These are phyloP conservation scores for Smittia aterrima DNA, from an alignment of 2,888 invertebrate species.

Conservation along the genomic window DNA sequence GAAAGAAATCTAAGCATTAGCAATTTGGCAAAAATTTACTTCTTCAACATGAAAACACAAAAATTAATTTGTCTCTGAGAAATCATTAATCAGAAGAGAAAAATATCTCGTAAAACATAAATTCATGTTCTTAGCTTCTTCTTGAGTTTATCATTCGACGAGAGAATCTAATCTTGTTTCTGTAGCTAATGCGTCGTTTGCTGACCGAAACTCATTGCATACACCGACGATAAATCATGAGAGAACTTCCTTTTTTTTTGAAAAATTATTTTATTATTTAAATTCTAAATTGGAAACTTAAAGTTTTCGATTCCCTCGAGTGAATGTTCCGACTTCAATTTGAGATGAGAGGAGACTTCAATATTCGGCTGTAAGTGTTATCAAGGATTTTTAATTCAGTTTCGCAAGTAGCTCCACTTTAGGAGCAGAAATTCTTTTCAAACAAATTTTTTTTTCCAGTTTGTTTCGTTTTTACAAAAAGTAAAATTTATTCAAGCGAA, in stretches of 20 bases:
- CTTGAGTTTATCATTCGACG: background rate
- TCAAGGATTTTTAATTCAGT: too few species aligned
- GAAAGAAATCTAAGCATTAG: slow-evolving; percentile 20
- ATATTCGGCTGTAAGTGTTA: too few species aligned
- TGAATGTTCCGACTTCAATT: background rate
- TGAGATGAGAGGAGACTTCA: too few species aligned
- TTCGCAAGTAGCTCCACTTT: too few species aligned
- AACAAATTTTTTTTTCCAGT: too few species aligned
- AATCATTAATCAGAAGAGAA: slow-evolving; percentile 25
- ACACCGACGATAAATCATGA: background rate
- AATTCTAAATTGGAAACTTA: background rate
- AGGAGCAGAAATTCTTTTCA: too few species aligned
- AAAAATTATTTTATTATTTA: slow-evolving; percentile 22
- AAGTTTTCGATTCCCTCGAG: background rate
- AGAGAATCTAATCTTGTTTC: background rate
- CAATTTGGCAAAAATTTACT: slow-evolving; percentile 14
- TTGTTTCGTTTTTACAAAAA: too few species aligned
- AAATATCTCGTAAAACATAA: slow-evolving; percentile 4
- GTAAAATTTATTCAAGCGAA: too few species aligned
- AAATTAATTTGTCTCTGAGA: slow-evolving; percentile 31
- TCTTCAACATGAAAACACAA: slow-evolving; percentile 1
- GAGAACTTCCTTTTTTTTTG: background rate
- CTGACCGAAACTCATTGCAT: slow-evolving; percentile 7
- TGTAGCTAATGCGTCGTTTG: background rate
- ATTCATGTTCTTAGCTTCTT: background rate